A percentile compares a stretch with the other conserved stretches of the same genome.
Evolutionary conservation across 2,113 vertebrate species (phyloP).

Genomic region (Crotalus horridus): DNA sequence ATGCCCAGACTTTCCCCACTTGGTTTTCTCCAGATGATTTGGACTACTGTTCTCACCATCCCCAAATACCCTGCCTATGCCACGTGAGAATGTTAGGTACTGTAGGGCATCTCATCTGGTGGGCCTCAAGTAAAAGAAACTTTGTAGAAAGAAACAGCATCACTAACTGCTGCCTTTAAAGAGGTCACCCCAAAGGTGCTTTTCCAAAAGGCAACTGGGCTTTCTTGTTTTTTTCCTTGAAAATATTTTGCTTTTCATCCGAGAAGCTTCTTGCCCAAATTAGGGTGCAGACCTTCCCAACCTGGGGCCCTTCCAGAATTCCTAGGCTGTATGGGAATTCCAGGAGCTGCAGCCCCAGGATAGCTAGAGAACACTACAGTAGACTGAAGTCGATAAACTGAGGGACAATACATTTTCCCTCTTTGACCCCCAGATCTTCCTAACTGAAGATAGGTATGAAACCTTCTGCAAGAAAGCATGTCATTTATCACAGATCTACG

Average conservation of each 20-base stretch:
- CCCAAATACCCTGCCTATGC: background rate
- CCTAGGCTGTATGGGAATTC: background rate
- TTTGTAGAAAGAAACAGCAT: background rate
- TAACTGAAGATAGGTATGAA: background rate
- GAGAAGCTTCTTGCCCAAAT: background rate
- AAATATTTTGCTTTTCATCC: background rate
- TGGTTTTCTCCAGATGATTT: background rate
- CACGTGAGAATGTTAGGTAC: background rate
- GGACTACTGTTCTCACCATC: background rate
- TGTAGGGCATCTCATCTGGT: background rate
- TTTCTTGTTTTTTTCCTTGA: background rate
- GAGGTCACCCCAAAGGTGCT: background rate
- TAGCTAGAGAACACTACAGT: too few species aligned
- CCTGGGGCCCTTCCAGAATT: background rate
- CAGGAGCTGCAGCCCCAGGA: background rate
- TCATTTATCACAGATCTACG: too few species aligned
- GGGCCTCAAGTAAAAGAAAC: background rate
- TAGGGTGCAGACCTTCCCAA: background rate
- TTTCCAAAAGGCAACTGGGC: background rate
- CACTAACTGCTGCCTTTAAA: background rate
- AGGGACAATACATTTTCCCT: background rate
- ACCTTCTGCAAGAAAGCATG: background rate
- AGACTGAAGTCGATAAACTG: background rate
- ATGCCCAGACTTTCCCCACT: background rate
- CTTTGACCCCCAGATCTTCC: background rate